phyloP scores from a whole-genome alignment of 2,797 vertebrate species.

The Sparidentex hasta region DNA sequence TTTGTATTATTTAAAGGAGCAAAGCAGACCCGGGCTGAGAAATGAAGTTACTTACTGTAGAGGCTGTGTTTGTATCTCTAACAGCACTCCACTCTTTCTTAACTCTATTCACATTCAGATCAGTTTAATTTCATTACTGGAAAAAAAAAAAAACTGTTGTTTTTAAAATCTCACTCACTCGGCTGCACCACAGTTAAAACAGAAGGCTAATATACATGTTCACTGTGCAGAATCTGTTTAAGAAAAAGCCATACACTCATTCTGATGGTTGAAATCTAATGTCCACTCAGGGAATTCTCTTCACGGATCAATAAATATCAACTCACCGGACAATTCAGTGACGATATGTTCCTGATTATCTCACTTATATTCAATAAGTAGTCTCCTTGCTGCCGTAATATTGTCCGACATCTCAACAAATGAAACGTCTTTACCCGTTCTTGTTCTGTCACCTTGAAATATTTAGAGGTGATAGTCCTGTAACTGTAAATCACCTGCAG shows the following conservation, averaged over 20 bases:
- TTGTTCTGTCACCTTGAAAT: slow-evolving; percentile 59
- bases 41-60: slow-evolving; percentile 55
- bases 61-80: slow-evolving; percentile 19
- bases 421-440: slow-evolving; percentile 33
- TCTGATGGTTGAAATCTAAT: slow-evolving; percentile 24
- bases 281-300: slow-evolving; percentile 16
- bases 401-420: slow-evolving; percentile 37
- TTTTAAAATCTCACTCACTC: not conserved
- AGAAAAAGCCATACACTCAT: not conserved
- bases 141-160: not conserved
- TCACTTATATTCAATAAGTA: not conserved
- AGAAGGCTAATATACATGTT: slow-evolving; percentile 9
- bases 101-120: slow-evolving; percentile 48
- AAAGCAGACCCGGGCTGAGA: slow-evolving; percentile 64
- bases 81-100: not conserved
- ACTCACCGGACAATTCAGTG: not conserved
- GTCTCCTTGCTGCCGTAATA: slow-evolving; percentile 29
- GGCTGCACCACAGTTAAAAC: not conserved
- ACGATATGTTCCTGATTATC: slow-evolving; percentile 2
- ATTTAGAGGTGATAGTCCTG: slow-evolving; percentile 53
- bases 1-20: slow-evolving; percentile 77
- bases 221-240: not conserved
- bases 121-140: not conserved
- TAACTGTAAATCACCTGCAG: slow-evolving; percentile 43
- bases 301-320: slow-evolving; percentile 27